These are phyloP conservation scores for Drosophila kepulauana DNA, from an alignment of 1,140 invertebrate genomes.

Conservation along the genomic window DNA sequence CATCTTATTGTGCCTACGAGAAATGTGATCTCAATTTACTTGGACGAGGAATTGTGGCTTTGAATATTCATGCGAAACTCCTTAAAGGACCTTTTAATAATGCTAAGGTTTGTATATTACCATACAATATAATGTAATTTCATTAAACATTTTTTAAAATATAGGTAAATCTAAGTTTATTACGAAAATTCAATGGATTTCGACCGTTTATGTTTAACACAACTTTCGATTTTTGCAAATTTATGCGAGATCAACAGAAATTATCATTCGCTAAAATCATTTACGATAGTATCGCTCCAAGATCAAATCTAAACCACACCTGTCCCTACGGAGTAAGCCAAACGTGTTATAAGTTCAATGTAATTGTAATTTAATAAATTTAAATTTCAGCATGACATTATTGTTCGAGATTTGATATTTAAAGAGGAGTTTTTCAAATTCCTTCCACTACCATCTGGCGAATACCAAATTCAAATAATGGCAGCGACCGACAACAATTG, in stretches of 20 bases:
- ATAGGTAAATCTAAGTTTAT: constrained; percentile 2
- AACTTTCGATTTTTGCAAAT: constrained; percentile 7
- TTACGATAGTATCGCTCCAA: background rate
- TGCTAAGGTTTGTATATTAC: background rate
- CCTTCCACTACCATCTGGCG: too few relatives aligned
- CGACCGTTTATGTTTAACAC: constrained; percentile 16
- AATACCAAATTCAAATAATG: too few relatives aligned
- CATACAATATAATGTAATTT: background rate
- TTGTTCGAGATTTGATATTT: too few relatives aligned
- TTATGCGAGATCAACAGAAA: background rate
- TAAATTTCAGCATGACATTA: too few relatives aligned
- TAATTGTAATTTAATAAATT: too few relatives aligned
- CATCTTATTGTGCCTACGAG: constrained; percentile 2
- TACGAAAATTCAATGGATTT: constrained; percentile 8
- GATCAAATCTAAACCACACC: background rate
- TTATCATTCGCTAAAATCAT: background rate
- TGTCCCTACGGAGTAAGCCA: constrained; percentile 18
- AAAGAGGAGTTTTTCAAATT: too few relatives aligned
- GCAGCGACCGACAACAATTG: too few relatives aligned
- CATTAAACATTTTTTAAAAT: background rate
- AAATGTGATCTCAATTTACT: constrained; percentile 42
- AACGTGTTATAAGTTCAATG: too few relatives aligned
- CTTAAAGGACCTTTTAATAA: constrained; percentile 1
- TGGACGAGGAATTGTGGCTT: constrained; percentile 5
- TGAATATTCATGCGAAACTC: constrained; percentile 11